A percentile compares a stretch with the other conserved stretches of the same genome.
These are phyloP conservation scores for fruit fly (Drosophila melanogaster) DNA, from an alignment of 1,140 invertebrate genomes.

Conservation along the genomic window DNA sequence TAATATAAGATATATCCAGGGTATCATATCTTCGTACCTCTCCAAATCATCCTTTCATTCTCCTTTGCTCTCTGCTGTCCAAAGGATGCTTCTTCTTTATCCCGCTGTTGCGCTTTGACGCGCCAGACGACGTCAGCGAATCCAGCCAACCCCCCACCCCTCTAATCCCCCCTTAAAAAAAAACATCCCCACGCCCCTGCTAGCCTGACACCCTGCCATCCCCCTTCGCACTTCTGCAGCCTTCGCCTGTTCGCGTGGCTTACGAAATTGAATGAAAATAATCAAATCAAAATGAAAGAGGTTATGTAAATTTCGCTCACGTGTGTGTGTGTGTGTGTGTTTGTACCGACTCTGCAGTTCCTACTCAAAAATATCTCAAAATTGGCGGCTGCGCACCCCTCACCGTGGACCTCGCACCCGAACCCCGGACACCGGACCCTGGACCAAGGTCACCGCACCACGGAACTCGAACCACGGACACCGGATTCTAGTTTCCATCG, in stretches of 20 bases:
- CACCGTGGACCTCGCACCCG: too few species aligned
- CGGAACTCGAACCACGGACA: too few species aligned
- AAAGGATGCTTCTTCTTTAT: conserved; percentile 22
- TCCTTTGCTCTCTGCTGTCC: conserved; percentile 23
- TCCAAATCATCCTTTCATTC: background rate
- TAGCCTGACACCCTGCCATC: background rate
- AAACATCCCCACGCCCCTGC: background rate
- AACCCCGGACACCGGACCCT: too few species aligned
- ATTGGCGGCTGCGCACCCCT: too few species aligned
- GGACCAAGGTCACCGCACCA: too few species aligned
- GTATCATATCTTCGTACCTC: background rate
- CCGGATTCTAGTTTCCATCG: too few species aligned
- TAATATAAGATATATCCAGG: background rate
- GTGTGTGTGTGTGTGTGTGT: conserved; percentile 19
- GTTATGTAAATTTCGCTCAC: conserved; percentile 74
- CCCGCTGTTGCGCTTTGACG: conserved; percentile 55
- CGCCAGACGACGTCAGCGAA: conserved; percentile 16
- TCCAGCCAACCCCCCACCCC: background rate
- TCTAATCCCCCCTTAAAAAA: background rate
- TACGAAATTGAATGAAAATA: conserved; percentile 76
- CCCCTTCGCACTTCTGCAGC: background rate
- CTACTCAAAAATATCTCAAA: too few species aligned
- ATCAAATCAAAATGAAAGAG: conserved; percentile 73
- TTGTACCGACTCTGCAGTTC: too few species aligned
- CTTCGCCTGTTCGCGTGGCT: conserved; percentile 53